A percentile compares a stretch with the other conserved stretches of the same genome.
Evolutionary conservation across 2,797 vertebrate species (phyloP).

Genomic region (Eulemur albifrons): DNA sequence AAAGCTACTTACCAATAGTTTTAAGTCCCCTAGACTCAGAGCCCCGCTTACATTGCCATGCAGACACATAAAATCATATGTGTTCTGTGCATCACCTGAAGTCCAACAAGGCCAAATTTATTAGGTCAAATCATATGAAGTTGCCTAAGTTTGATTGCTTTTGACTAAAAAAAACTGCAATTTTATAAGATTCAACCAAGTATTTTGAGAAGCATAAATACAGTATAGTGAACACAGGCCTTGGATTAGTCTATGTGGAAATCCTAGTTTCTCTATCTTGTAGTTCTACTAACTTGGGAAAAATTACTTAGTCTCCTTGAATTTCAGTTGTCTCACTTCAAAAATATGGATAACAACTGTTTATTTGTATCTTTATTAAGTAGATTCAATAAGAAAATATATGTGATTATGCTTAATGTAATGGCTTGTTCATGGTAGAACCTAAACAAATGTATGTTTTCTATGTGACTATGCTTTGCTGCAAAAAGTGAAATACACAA

Average conservation of each 20-base stretch:
- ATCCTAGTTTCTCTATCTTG: background rate
- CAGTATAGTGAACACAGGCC: background rate
- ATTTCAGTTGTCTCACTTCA: background rate
- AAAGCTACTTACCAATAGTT: background rate
- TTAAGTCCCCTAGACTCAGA: background rate
- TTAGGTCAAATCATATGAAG: background rate
- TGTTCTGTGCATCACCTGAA: background rate
- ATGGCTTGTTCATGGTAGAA: background rate
- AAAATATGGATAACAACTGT: background rate
- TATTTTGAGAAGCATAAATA: background rate
- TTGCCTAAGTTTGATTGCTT: background rate
- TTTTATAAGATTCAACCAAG: background rate
- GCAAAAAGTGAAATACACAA: background rate
- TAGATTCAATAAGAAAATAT: background rate
- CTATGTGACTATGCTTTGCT: background rate
- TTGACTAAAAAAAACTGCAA: background rate
- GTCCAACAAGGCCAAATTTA: background rate
- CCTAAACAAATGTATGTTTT: background rate
- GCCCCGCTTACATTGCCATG: background rate
- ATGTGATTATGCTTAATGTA: background rate
- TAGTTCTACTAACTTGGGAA: background rate
- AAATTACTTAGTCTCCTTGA: background rate
- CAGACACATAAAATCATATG: no score
- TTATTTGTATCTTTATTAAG: background rate
- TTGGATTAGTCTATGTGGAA: background rate